Evolutionary conservation across 2,888 invertebrate species (phyloP).

Genomic region (Agonum fuliginosum): DNA sequence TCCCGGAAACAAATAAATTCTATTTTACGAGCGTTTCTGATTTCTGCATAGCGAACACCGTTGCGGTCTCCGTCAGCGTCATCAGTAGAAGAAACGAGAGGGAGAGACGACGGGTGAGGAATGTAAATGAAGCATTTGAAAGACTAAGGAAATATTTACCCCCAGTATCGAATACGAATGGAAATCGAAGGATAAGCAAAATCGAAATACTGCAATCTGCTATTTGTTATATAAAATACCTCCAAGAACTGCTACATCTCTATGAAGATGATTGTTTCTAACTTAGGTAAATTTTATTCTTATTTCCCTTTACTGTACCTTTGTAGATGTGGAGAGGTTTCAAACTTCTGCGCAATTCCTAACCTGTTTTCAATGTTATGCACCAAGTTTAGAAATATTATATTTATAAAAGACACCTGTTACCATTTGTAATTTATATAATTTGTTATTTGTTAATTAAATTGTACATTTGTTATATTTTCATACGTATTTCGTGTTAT

Average conservation of each 20-base stretch:
- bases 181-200: constrained; percentile 63
- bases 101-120: constrained; percentile 63
- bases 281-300: constrained; percentile 13
- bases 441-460: no score
- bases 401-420: neutral
- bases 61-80: no score
- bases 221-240: constrained; percentile 61
- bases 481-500: neutral
- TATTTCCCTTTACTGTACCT: neutral
- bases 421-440: no score
- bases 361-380: neutral
- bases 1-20: constrained; percentile 57
- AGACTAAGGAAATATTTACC: constrained; percentile 62
- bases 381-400: neutral
- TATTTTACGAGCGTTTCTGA: constrained; percentile 52
- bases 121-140: constrained; percentile 65
- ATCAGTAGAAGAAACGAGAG: constrained; percentile 63
- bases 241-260: constrained; percentile 42
- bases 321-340: no score
- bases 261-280: neutral
- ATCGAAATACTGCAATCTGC: constrained; percentile 64
- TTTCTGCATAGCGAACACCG: constrained; percentile 55
- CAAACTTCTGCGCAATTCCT: neutral
- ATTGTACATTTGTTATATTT: neutral
- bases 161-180: constrained; percentile 45